Percentiles rank a stretch among this genome's conserved stretches.
phyloP scores from a whole-genome alignment of 2,113 vertebrate species.

The Nansenia antarctica region DNA sequence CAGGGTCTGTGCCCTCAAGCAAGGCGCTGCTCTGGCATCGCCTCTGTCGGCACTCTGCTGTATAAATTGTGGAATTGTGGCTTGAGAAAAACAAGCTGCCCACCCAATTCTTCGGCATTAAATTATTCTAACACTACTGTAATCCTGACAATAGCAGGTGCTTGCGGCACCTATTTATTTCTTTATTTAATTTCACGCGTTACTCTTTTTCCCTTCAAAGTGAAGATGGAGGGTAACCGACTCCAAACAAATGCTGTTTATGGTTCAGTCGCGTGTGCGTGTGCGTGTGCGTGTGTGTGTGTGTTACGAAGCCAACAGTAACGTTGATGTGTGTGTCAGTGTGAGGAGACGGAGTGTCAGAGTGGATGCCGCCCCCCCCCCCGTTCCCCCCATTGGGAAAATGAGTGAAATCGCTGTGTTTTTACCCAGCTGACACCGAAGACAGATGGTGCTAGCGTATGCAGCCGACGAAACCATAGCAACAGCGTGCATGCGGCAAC shows the following conservation, averaged over 20 bases:
- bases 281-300: neutral
- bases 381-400: slow-evolving; percentile 57
- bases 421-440: slow-evolving; percentile 59
- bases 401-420: slow-evolving; percentile 58
- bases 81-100: neutral
- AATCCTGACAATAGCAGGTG: neutral
- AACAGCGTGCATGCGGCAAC: slow-evolving; percentile 56
- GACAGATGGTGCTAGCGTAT: slow-evolving; percentile 62
- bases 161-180: slow-evolving; percentile 35
- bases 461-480: slow-evolving; percentile 63
- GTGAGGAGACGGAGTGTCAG: slow-evolving; percentile 38
- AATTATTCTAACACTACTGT: too few species aligned
- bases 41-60: slow-evolving; percentile 36
- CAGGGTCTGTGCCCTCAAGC: slow-evolving; percentile 38
- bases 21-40: slow-evolving; percentile 21
- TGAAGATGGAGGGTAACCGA: slow-evolving; percentile 40
- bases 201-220: slow-evolving; percentile 35
- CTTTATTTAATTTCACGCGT: too few species aligned
- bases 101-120: too few species aligned
- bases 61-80: neutral
- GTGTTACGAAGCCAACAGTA: too few species aligned
- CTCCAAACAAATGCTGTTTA: slow-evolving; percentile 40
- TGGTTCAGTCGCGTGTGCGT: slow-evolving; percentile 21
- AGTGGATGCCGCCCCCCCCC: slow-evolving; percentile 47
- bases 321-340: slow-evolving; percentile 40